phyloP scores from a whole-genome alignment of 1,140 invertebrate species.

The Drosophila elegans region DNA sequence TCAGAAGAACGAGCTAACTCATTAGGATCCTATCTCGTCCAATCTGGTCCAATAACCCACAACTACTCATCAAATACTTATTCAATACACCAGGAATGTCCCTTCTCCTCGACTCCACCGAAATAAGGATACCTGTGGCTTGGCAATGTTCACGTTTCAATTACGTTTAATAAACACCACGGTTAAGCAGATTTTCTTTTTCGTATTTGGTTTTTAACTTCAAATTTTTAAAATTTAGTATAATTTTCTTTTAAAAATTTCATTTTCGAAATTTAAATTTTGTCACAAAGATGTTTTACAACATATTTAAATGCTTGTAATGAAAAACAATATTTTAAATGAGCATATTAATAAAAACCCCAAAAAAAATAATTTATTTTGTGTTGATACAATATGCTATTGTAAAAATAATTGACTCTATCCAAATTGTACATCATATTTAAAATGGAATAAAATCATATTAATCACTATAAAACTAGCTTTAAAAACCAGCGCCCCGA shows the following conservation, averaged over 20 bases:
- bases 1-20: background rate
- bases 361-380: too few species aligned
- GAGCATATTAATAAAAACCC: too few species aligned
- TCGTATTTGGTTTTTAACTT: background rate
- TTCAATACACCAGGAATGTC: background rate
- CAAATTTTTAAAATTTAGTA: background rate
- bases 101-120: background rate
- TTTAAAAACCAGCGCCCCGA: background rate
- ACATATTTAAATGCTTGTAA: too few species aligned
- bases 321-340: too few species aligned
- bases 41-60: background rate
- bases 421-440: too few species aligned
- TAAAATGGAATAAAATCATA: background rate
- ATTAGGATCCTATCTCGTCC: background rate
- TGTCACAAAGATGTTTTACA: too few species aligned
- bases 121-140: background rate
- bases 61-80: background rate
- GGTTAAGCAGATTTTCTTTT: background rate
- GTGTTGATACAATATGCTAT: too few species aligned
- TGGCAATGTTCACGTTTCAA: background rate
- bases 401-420: too few species aligned
- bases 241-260: background rate
- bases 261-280: background rate
- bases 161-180: constrained; percentile 6
- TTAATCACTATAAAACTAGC: background rate